Conservation (phyloP, 2,888 invertebrate species). For the Chymomyza caudatula region DNA sequence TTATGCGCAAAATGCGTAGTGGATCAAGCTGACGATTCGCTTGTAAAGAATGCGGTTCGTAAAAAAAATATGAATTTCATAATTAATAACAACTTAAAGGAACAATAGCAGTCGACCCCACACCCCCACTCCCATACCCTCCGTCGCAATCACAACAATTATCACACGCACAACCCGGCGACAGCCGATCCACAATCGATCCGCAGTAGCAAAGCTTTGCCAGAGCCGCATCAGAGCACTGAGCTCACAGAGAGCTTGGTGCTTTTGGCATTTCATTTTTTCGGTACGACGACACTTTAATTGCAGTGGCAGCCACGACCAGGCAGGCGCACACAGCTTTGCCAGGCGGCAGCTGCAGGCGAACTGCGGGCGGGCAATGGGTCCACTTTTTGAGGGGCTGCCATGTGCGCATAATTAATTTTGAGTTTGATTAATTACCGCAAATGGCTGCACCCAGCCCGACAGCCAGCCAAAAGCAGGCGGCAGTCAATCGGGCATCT, state of each 20-base stretch:
- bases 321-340: constrained; percentile 10
- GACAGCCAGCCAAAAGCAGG: not conserved
- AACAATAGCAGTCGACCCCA: not conserved
- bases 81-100: constrained; percentile 44
- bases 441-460: constrained; percentile 18
- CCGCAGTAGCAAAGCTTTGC: not conserved
- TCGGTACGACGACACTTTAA: constrained; percentile 50
- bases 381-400: constrained; percentile 3
- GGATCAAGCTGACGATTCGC: constrained; percentile 2
- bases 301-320: constrained; percentile 32
- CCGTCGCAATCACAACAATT: constrained; percentile 46
- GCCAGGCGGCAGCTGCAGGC: not conserved
- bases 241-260: not conserved
- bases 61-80: constrained; percentile 58
- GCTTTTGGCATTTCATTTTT: constrained; percentile 12
- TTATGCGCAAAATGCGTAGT: constrained; percentile 40
- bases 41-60: constrained; percentile 5
- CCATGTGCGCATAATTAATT: constrained; percentile 58
- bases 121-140: constrained; percentile 11
- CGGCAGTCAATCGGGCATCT: not conserved
- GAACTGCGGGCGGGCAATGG: constrained; percentile 2
- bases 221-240: no score
- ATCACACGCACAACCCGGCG: constrained; percentile 23
- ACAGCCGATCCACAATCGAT: constrained; percentile 3
- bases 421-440: constrained; percentile 63